A percentile compares a stretch with the other conserved stretches of the same genome.
These are phyloP conservation scores for Chiloscyllium plagiosum DNA, from an alignment of 2,113 vertebrate genomes.

Conservation along the genomic window DNA sequence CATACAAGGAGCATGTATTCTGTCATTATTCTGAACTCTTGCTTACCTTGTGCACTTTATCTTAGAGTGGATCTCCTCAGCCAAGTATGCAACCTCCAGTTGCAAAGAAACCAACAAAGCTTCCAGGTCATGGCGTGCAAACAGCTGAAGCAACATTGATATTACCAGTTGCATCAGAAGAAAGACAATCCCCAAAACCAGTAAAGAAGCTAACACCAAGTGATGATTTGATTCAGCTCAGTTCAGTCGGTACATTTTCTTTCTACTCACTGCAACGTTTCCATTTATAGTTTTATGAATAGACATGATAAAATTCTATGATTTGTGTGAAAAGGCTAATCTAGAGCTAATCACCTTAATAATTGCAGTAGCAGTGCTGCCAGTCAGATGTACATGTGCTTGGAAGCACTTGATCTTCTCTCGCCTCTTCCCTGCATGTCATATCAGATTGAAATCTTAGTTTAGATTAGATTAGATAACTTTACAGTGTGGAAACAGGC, in stretches of 20 bases:
- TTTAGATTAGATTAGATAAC: too few relatives aligned
- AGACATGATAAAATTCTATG: background rate
- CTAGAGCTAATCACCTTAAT: background rate
- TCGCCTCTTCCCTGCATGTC: background rate
- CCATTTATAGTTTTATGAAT: background rate
- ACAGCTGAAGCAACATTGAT: conserved; percentile 48
- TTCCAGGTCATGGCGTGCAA: conserved; percentile 48
- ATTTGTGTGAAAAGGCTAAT: background rate
- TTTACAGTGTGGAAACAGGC: too few relatives aligned
- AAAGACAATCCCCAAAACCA: conserved; percentile 43
- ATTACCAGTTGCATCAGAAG: conserved; percentile 44
- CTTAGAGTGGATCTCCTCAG: conserved; percentile 51
- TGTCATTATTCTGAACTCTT: background rate
- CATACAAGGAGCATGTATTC: background rate
- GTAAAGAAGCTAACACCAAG: conserved; percentile 39
- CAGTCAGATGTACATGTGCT: background rate
- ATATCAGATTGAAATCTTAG: background rate
- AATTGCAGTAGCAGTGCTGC: background rate
- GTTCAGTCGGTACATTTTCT: background rate
- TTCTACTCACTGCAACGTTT: background rate
- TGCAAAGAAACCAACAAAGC: conserved; percentile 55
- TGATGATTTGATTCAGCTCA: background rate
- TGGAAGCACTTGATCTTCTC: background rate
- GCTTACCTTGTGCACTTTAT: conserved; percentile 32
- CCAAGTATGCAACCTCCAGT: conserved; percentile 49